These are phyloP conservation scores for Ptilonorhynchus violaceus DNA, from an alignment of 2,113 vertebrate species.

Conservation along the genomic window DNA sequence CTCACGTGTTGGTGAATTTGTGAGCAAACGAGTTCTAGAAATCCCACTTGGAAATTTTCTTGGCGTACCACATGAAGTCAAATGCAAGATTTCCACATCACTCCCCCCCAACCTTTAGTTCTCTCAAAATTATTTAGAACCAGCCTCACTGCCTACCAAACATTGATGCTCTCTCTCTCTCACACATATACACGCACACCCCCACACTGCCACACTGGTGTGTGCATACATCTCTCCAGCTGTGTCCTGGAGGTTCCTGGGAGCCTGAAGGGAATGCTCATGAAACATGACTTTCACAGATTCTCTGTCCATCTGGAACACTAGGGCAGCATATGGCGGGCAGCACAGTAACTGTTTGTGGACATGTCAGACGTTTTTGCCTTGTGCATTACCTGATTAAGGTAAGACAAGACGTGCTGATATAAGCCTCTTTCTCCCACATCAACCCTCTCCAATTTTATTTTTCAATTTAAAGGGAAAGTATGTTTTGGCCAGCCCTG, in stretches of 20 bases:
- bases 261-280: constrained; percentile 62
- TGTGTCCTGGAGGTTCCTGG: constrained; percentile 52
- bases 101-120: not conserved
- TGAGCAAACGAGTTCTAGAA: not conserved
- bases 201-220: not conserved
- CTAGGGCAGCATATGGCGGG: constrained; percentile 47
- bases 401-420: not conserved
- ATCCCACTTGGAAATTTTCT: not conserved
- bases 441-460: constrained; percentile 34
- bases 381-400: constrained; percentile 39
- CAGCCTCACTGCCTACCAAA: not conserved
- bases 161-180: not conserved
- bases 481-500: not conserved
- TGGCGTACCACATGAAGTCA: not conserved
- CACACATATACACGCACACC: accelerated
- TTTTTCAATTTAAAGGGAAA: constrained; percentile 29
- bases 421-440: not conserved
- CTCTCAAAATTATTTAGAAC: not conserved
- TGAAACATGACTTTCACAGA: constrained; percentile 67
- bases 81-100: not conserved
- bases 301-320: constrained; percentile 52
- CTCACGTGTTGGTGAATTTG: not conserved
- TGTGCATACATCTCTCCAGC: constrained; percentile 43
- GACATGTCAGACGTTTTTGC: constrained; percentile 40
- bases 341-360: constrained; percentile 38